These are phyloP conservation scores for Sialis lutaria DNA, from an alignment of 2,888 invertebrate species.

Conservation along the genomic window DNA sequence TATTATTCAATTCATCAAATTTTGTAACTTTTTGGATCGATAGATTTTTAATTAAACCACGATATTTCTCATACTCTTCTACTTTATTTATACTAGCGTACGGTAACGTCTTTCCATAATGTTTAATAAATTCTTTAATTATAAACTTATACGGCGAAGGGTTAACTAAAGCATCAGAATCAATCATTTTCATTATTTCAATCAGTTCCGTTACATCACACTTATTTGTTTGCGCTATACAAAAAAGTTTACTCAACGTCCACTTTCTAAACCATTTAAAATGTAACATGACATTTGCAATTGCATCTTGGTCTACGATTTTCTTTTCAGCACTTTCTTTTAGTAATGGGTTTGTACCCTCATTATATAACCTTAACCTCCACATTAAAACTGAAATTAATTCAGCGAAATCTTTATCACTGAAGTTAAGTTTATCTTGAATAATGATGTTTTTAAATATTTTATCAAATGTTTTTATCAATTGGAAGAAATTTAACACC, in stretches of 20 bases:
- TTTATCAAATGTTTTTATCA: constrained; percentile 28
- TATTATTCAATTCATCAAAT: too few relatives aligned
- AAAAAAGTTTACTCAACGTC: constrained; percentile 23
- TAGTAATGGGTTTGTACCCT: not conserved
- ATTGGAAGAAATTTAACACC: constrained; percentile 30
- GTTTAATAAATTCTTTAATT: not conserved
- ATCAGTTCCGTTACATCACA: not conserved
- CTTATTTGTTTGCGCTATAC: not conserved
- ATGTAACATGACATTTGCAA: constrained; percentile 35
- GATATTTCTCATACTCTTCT: not conserved
- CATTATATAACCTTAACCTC: constrained; percentile 29
- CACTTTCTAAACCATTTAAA: constrained; percentile 59
- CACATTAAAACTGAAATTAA: constrained; percentile 34
- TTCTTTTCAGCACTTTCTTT: not conserved
- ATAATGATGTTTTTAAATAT: constrained; percentile 26
- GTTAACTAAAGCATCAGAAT: constrained; percentile 8
- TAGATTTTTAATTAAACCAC: too few relatives aligned
- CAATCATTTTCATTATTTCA: constrained; percentile 15
- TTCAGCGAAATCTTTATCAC: constrained; percentile 23
- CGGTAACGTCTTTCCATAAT: not conserved
- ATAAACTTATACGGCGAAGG: not conserved
- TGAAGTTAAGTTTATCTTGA: constrained; percentile 17
- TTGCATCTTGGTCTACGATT: not conserved
- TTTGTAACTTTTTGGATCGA: too few relatives aligned
- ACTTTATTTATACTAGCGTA: not conserved